A percentile compares a stretch with the other conserved stretches of the same genome.
Conservation (phyloP, 2,797 vertebrate genomes). For the Crocodylus rhombifer region DNA sequence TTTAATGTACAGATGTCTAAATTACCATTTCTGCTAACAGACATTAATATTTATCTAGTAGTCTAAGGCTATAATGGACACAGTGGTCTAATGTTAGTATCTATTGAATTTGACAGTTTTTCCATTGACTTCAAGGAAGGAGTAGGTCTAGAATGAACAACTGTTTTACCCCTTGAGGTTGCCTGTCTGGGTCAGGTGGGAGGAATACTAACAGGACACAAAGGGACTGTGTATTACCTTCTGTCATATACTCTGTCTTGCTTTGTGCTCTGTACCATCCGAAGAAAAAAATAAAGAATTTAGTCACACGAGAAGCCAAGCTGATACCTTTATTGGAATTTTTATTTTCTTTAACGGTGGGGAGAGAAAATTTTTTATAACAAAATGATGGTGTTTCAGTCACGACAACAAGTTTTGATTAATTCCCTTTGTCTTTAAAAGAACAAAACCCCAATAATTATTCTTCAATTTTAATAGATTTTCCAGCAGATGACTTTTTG, state of each 20-base stretch:
- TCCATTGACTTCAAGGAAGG: neutral
- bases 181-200: neutral
- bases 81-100: neutral
- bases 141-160: neutral
- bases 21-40: neutral
- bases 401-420: fast-evolving
- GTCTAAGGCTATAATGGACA: neutral
- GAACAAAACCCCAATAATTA: fast-evolving
- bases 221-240: neutral
- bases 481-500: neutral
- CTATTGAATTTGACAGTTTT: neutral
- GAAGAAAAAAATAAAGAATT: neutral
- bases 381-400: neutral
- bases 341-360: too few relatives aligned
- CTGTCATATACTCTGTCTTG: neutral
- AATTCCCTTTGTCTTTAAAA: neutral
- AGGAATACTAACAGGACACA: neutral
- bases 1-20: neutral
- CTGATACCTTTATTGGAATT: neutral
- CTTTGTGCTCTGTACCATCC: neutral
- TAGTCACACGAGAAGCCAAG: neutral
- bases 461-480: neutral
- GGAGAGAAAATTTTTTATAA: neutral
- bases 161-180: neutral
- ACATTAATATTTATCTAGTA: neutral